Evolutionary conservation across 2,113 vertebrate species (phyloP), one percentile per base, ranked within the genome.

Genomic region (Hypocryptadius cinnamomeus): DNA sequence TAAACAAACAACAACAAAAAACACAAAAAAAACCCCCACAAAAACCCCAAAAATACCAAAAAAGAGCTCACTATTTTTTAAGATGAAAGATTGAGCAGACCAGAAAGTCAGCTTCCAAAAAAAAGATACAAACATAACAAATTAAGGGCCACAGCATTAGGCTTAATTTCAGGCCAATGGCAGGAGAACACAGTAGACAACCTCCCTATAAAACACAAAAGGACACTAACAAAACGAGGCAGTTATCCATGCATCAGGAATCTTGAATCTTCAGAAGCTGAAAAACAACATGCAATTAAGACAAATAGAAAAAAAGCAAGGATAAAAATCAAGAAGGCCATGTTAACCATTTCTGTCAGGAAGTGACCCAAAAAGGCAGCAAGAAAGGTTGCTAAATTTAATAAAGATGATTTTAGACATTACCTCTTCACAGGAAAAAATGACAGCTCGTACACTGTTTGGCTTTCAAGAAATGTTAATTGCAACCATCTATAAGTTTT

Each of bases 21-120:
- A 15, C 15, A 20, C 19, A 4, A 15, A n/a, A 1, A 9, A 27
- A 31, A 0, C 0, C 0, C 9, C 30, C 51, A 14, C 28, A 31
- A 2, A 13, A 25, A 30, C 0, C 7, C 1, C 11, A 27, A 19
- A n/a, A 73, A 23, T 1, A 28, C 7, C 2, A 28, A 51, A 13
- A 25, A 48, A 30, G 13, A 68, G 5, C 5, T 51, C 47, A 28
- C 13, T 39, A 19, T 45, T 76, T 20, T 20, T 2, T 51, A 69
- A 64, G 5, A 44, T 10, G 15, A 76, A 83, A 83, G 28, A 83
- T 0, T 68, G 6, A 72, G 21, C 6, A 47, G 53, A 47, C 5
- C 15, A 68, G 28, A 76, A 71, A 71, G 10, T 31, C 8, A 50
- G 17, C 11, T 21, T 53, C 10, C n/a, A 66, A 69, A 81, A 35